Conservation (phyloP, 2,797 vertebrate genomes). For the Delichon dasypus region DNA sequence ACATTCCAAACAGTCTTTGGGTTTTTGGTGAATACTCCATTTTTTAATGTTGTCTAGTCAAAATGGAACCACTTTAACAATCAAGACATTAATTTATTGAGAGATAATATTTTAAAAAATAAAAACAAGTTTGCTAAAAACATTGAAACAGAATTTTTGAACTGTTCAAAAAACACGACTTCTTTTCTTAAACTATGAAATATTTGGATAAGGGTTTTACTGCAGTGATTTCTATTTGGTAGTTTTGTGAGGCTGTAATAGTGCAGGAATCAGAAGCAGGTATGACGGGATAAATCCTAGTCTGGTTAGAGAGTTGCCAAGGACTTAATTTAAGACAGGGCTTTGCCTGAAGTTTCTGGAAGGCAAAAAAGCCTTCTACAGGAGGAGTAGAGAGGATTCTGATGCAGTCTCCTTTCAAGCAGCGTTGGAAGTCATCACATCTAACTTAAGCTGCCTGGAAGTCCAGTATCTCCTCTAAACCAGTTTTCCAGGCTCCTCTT, state of each 20-base stretch:
- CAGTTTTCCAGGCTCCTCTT: slow-evolving; percentile 26
- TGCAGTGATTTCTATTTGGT: rapidly evolving
- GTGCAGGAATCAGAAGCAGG: background rate
- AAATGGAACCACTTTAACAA: background rate
- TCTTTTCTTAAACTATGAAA: background rate
- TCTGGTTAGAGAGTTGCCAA: background rate
- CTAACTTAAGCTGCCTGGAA: slow-evolving; percentile 50
- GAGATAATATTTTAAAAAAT: background rate
- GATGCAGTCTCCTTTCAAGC: slow-evolving; percentile 7
- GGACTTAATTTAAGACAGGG: slow-evolving; percentile 47
- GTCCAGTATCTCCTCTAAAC: slow-evolving; percentile 37
- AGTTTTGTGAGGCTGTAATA: background rate
- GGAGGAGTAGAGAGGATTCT: slow-evolving; percentile 19
- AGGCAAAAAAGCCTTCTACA: background rate
- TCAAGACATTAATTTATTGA: background rate
- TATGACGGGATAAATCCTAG: background rate
- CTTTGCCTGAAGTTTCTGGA: slow-evolving; percentile 31
- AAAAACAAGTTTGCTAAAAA: background rate
- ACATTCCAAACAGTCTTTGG: background rate
- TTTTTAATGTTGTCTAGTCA: background rate
- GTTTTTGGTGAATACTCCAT: background rate
- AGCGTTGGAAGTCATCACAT: slow-evolving; percentile 25
- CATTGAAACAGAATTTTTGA: background rate
- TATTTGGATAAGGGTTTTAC: slow-evolving; percentile 33
- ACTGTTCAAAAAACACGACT: background rate